A percentile compares a stretch with the other conserved stretches of the same genome.
phyloP scores from a whole-genome alignment of 2,797 vertebrate species.

The Phataginus tetradactyla region DNA sequence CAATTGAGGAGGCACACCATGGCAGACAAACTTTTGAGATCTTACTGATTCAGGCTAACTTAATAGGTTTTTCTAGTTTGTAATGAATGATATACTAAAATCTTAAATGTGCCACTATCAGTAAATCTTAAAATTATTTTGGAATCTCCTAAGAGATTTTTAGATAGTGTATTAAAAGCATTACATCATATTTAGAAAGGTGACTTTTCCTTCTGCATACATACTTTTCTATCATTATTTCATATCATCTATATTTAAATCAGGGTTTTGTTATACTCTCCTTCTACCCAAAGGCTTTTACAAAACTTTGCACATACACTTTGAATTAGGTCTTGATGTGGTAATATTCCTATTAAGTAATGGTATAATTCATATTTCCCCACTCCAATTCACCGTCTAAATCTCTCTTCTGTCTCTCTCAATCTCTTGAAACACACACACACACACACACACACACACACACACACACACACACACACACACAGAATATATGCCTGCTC shows the following conservation, averaged over 20 bases:
- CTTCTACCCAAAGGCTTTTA: neutral
- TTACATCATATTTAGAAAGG: conserved; percentile 66
- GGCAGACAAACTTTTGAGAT: neutral
- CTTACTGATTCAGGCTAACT: conserved; percentile 62
- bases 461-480: no score
- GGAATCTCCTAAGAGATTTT: conserved; percentile 33
- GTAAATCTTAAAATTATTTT: conserved; percentile 46
- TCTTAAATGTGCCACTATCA: conserved; percentile 37
- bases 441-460: no score
- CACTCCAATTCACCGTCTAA: neutral
- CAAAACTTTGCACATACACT: neutral
- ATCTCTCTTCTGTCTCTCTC: neutral
- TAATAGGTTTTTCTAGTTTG: conserved; percentile 58
- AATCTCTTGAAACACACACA: neutral
- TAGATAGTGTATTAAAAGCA: neutral
- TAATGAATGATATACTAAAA: neutral
- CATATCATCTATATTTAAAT: neutral
- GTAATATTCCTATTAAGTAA: neutral
- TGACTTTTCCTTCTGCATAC: neutral
- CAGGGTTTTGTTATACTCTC: neutral
- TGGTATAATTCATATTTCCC: neutral
- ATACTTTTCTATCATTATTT: conserved; percentile 1
- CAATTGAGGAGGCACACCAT: neutral
- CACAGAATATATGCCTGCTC: neutral
- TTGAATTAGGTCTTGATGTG: neutral